Evolutionary conservation across 2,113 vertebrate species (phyloP), one percentile per base, ranked within the genome.

Genomic region (Nesoenas mayeri): DNA sequence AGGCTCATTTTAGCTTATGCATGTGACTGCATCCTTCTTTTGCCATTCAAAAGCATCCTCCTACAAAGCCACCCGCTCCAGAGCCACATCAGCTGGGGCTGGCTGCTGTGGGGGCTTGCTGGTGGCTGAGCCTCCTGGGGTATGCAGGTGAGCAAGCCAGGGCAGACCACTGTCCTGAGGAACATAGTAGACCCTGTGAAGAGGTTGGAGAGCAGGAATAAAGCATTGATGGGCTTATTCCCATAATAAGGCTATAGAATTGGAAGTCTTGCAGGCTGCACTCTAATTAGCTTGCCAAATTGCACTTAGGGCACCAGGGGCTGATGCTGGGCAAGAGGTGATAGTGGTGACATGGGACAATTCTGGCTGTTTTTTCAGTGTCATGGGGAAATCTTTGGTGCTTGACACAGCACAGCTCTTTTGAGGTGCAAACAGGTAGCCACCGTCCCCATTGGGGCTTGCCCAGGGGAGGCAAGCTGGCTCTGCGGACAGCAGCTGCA

Each of bases 401-500:
- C 12, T 57, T 42, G 58, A 67, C 51, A 34, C 6, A 70, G 50
- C 22, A 29, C 53, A 78, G 40, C 22, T 4, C 31, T 66, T 77
- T 16, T 13, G 61, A 65, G 62, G 22, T 61, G 79, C 32, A 22
- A 77, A 73, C 79, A 77, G 88, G 94, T 80, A 95, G 42, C 61
- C 38, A 51, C 22, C 3, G 5, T 53, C 12, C 21, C 10, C 3
- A 2, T 5, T 0, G 0, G 18, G 40, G 28, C 47, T 87, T 75
- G 47, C 18, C 19, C 50, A 1, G 4, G 47, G 12, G 40, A 56
- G 20, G 8, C 18, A 17, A 85, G 21, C 25, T 31, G 34, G 18
- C 51, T 70, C 85, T 72, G 73, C 64, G 91, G 67, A 85, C 70
- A 57, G 57, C 91, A 94, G 91, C 82, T 93, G 91, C 67, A n/a